Conservation (phyloP, 2,797 vertebrate genomes). For the Meda fulgida region DNA sequence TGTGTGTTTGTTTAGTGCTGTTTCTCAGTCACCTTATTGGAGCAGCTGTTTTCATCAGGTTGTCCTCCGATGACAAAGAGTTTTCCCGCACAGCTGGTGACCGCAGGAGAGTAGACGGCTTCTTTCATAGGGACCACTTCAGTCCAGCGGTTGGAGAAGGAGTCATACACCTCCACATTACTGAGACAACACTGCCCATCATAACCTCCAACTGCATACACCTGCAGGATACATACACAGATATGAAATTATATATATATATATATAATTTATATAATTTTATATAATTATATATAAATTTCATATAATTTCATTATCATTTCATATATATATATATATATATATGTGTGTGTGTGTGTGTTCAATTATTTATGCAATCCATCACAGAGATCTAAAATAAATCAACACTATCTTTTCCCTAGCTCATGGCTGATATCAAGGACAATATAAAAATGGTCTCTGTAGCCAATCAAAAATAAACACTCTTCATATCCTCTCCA, state of each 20-base stretch:
- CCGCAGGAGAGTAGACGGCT: constrained; percentile 95
- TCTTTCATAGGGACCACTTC: constrained; percentile 95
- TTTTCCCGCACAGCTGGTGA: constrained; percentile 91
- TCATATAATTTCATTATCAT: too few species aligned
- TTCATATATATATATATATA: too few species aligned
- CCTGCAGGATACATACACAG: constrained; percentile 74
- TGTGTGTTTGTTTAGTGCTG: not conserved
- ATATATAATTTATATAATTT: too few species aligned
- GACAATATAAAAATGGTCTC: not conserved
- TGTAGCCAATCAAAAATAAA: not conserved
- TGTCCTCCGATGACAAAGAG: constrained; percentile 96
- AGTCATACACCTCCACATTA: constrained; percentile 97
- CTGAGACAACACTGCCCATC: constrained; percentile 94
- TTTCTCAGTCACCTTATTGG: constrained; percentile 88
- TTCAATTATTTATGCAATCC: not conserved
- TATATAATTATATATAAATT: too few species aligned
- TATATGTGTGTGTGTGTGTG: too few species aligned
- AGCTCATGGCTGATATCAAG: not conserved
- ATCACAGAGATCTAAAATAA: not conserved
- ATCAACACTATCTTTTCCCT: not conserved
- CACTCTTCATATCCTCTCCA: not conserved
- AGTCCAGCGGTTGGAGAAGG: constrained; percentile 97
- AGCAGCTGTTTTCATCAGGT: constrained; percentile 94
- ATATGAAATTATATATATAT: constrained; percentile 16
- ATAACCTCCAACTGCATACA: constrained; percentile 96